Conservation (phyloP, 2,888 invertebrate species). For the Nowickia ferox region DNA sequence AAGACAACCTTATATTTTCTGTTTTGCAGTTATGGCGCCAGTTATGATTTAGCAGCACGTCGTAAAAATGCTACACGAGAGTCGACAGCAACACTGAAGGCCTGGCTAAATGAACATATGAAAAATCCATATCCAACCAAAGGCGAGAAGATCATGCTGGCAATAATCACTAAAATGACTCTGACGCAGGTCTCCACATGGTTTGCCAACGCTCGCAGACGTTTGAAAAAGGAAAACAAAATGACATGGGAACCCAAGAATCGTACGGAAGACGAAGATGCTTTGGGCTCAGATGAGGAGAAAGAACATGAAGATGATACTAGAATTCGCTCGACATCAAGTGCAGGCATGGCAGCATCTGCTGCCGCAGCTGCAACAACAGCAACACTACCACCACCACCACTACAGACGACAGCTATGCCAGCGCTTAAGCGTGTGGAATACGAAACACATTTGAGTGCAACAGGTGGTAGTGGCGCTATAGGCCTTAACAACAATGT, state of each 20-base stretch:
- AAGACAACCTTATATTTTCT: background rate
- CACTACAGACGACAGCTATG: conserved; percentile 48
- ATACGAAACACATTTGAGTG: conserved; percentile 67
- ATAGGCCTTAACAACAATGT: conserved; percentile 63
- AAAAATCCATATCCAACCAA: conserved; percentile 98
- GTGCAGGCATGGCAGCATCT: conserved; percentile 35
- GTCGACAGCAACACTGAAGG: conserved; percentile 98
- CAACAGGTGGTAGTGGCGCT: conserved; percentile 72
- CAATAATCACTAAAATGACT: conserved; percentile 98
- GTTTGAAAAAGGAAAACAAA: conserved; percentile 98
- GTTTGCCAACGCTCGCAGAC: conserved; percentile 97
- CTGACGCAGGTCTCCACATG: conserved; percentile 97
- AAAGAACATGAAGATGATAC: conserved; percentile 85
- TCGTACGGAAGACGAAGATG: conserved; percentile 93
- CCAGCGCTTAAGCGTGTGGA: conserved; percentile 60
- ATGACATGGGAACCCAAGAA: conserved; percentile 99
- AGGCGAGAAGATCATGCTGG: conserved; percentile 97
- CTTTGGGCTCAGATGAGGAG: conserved; percentile 91
- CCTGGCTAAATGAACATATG: conserved; percentile 98
- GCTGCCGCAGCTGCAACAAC: conserved; percentile 32
- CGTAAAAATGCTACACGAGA: conserved; percentile 99
- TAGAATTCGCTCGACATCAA: conserved; percentile 60
- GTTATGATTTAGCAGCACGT: conserved; percentile 96
- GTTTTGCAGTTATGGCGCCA: conserved; percentile 91
- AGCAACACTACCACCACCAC: conserved; percentile 29